A percentile compares a stretch with the other conserved stretches of the same genome.
These are phyloP conservation scores for Lamellibrachia satsuma DNA, from an alignment of 2,888 invertebrate species.

Conservation along the genomic window DNA sequence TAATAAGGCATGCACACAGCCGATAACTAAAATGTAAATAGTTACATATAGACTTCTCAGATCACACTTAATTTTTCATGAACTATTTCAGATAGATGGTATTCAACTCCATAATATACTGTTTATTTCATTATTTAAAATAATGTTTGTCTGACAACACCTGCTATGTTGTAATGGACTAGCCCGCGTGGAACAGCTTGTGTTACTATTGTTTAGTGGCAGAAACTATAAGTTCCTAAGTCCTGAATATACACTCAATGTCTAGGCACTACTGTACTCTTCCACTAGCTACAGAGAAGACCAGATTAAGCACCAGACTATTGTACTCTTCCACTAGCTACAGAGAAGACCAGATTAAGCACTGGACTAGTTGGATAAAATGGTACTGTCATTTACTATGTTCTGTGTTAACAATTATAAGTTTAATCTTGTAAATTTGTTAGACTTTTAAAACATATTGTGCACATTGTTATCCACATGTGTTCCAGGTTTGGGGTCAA, in stretches of 20 bases:
- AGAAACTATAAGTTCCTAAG: not conserved
- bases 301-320: not conserved
- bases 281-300: not conserved
- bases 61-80: not conserved
- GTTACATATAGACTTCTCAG: not conserved
- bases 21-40: not conserved
- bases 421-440: not conserved
- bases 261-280: not conserved
- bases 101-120: too few species aligned
- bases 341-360: not conserved
- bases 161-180: not conserved
- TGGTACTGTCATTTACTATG: slow-evolving; percentile 2
- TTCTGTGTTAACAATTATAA: not conserved
- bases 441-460: slow-evolving; percentile 10
- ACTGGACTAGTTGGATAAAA: not conserved
- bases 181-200: not conserved
- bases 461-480: not conserved
- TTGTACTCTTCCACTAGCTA: not conserved
- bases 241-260: not conserved
- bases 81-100: too few species aligned
- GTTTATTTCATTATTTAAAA: not conserved
- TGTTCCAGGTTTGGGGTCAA: not conserved
- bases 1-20: not conserved
- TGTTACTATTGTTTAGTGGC: not conserved
- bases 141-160: not conserved